phyloP scores from a whole-genome alignment of 2,797 vertebrate species.

The Dipus sagitta region DNA sequence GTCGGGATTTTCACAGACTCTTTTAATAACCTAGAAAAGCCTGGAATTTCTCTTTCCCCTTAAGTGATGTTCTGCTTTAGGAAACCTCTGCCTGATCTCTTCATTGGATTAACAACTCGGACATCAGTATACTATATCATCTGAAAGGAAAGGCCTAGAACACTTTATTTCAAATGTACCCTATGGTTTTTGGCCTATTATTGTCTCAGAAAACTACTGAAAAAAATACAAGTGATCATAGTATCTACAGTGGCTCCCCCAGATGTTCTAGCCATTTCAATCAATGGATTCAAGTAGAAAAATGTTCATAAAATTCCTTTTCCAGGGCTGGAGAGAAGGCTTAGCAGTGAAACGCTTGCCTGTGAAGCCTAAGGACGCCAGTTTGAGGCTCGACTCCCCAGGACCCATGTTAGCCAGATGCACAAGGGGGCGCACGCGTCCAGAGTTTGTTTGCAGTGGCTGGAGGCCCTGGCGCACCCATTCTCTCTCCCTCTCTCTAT shows the following conservation, averaged over 20 bases:
- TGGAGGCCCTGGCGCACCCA: no score
- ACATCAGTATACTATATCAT: background rate
- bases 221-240: conserved; percentile 32
- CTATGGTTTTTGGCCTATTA: background rate
- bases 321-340: no score
- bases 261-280: background rate
- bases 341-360: no score
- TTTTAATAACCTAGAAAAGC: background rate
- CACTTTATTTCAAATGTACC: conserved; percentile 18
- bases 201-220: background rate
- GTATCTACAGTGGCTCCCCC: background rate
- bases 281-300: background rate
- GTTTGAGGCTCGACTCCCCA: no score
- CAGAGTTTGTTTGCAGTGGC: no score
- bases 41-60: background rate
- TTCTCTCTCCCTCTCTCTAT: no score
- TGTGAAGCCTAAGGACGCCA: no score
- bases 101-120: background rate
- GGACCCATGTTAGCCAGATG: no score
- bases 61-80: background rate
- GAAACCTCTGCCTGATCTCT: background rate
- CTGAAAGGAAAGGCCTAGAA: background rate
- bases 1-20: conserved; percentile 60
- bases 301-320: background rate
- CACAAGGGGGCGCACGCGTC: no score